Percentiles rank a stretch among this genome's conserved stretches.
phyloP scores from a whole-genome alignment of 30 jellyfish, hydroid and myxozoan species.

The Aurelia aurita complex sp. Pacific region DNA sequence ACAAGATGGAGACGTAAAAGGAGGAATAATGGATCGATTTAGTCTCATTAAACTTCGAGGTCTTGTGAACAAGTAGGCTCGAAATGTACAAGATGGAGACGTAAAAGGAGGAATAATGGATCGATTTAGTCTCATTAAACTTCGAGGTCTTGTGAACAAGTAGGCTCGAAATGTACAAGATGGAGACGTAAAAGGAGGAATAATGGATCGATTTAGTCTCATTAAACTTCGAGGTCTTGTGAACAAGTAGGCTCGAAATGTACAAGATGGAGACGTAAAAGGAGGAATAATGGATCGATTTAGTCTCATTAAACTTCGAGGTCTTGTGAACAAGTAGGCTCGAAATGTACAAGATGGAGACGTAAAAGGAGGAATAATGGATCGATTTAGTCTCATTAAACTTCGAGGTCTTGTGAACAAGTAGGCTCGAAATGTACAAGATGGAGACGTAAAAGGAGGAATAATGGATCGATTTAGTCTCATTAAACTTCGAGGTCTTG shows the following conservation, averaged over 20 bases:
- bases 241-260: background rate
- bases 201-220: background rate
- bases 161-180: slow-evolving; percentile 19
- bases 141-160: background rate
- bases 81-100: slow-evolving; percentile 25
- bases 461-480: background rate
- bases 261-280: slow-evolving; percentile 22
- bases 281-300: slow-evolving; percentile 11
- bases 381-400: background rate
- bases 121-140: background rate
- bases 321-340: background rate
- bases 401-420: background rate
- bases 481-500: background rate
- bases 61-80: background rate
- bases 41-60: background rate
- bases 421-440: slow-evolving; percentile 15
- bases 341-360: slow-evolving; percentile 25
- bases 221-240: background rate
- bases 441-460: slow-evolving; percentile 30
- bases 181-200: slow-evolving; percentile 24
- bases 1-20: slow-evolving; percentile 26
- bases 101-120: slow-evolving; percentile 23
- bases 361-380: slow-evolving; percentile 23
- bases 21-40: slow-evolving; percentile 8
- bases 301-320: background rate